Evolutionary conservation across 2,797 vertebrate genomes (phyloP).

Genomic region (Catharus ustulatus): DNA sequence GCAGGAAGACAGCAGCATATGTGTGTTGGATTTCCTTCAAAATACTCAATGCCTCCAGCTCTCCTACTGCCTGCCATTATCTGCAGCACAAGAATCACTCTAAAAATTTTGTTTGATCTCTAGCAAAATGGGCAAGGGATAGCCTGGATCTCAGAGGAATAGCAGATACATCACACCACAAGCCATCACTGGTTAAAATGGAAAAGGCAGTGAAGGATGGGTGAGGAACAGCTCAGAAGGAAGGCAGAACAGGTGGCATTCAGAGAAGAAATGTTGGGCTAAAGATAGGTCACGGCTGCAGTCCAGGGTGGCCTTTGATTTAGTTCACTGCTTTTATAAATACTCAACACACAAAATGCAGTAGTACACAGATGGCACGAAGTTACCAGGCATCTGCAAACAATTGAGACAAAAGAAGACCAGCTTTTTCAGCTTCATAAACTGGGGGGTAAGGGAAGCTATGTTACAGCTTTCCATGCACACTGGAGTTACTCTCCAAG

Average conservation of each 20-base stretch:
- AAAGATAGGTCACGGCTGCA: background rate
- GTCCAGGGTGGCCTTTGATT: background rate
- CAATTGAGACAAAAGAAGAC: background rate
- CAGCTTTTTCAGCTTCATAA: background rate
- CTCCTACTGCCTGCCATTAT: background rate
- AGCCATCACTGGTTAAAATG: background rate
- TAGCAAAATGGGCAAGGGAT: background rate
- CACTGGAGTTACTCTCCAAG: background rate
- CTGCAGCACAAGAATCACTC: background rate
- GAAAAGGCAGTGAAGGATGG: background rate
- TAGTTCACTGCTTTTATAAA: constrained; percentile 16
- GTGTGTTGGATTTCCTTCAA: background rate
- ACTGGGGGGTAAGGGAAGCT: background rate
- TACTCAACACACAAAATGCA: background rate
- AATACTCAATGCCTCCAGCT: background rate
- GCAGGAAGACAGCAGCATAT: accelerated
- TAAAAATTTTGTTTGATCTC: background rate
- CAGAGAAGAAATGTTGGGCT: background rate
- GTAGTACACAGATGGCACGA: constrained; percentile 10
- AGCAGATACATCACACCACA: background rate
- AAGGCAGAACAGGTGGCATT: background rate
- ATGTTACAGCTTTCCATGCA: background rate
- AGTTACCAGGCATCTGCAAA: constrained; percentile 28
- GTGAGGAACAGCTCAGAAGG: background rate
- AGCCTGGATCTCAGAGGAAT: background rate